Percentiles rank a stretch among this genome's conserved stretches.
phyloP scores from a whole-genome alignment of 2,888 invertebrate genomes.

The Serripes groenlandicus region DNA sequence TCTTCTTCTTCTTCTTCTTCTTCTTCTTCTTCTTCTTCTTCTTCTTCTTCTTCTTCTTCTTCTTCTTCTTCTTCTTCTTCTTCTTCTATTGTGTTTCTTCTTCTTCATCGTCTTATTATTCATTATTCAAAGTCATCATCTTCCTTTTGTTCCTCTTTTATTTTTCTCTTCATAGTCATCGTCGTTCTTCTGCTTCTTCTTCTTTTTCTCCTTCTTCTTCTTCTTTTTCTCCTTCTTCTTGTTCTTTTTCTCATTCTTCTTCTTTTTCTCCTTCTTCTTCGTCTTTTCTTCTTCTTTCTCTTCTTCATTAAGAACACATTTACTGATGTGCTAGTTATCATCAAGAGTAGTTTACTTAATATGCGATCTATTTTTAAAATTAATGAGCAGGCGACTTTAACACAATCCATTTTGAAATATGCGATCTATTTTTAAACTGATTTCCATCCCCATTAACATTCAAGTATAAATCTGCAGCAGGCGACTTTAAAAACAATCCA shows the following conservation, averaged over 20 bases:
- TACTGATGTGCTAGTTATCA: not conserved
- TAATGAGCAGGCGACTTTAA: too few relatives aligned
- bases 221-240: not conserved
- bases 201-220: slow-evolving; percentile 4
- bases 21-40: not conserved
- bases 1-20: not conserved
- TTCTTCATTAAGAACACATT: not conserved
- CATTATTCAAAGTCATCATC: not conserved
- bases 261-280: too few relatives aligned
- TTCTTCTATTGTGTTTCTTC: not conserved
- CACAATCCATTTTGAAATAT: too few relatives aligned
- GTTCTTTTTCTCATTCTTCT: not conserved
- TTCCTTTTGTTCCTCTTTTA: not conserved
- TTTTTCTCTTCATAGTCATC: not conserved
- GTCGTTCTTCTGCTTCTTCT: not conserved
- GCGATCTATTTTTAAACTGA: too few relatives aligned
- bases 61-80: not conserved
- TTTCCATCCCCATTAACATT: too few relatives aligned
- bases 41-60: not conserved
- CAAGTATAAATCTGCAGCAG: too few relatives aligned
- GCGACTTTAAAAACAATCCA: too few relatives aligned
- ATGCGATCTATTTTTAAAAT: too few relatives aligned
- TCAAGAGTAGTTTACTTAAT: too few relatives aligned
- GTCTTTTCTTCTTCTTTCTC: too few relatives aligned
- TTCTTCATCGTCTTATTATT: not conserved